Percentiles rank a stretch among this genome's conserved stretches.
Evolutionary conservation across 2,113 vertebrate genomes (phyloP).

Genomic region (Zosterops borbonicus): DNA sequence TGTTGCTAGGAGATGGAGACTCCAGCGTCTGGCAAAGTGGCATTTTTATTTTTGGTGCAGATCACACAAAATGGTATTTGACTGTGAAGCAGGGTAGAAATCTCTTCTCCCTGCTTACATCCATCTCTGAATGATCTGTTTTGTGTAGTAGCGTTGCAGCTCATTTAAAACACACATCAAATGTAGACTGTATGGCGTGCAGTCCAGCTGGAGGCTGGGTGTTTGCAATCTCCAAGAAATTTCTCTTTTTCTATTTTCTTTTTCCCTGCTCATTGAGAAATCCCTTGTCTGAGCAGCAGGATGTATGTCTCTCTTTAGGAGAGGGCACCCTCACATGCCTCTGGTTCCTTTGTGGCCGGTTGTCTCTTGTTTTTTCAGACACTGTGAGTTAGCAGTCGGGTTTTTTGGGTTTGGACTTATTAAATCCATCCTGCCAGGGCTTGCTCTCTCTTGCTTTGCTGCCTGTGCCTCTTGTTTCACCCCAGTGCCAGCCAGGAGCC

Average conservation of each 20-base stretch:
- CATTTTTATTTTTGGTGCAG: slow-evolving; percentile 12
- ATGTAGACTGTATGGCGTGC: neutral
- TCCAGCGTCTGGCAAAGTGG: slow-evolving; percentile 14
- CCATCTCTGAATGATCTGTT: neutral
- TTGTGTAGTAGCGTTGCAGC: neutral
- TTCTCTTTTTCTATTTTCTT: neutral
- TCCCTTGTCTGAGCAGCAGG: neutral
- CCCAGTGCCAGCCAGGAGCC: neutral
- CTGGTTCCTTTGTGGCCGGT: neutral
- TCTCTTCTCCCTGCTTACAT: neutral
- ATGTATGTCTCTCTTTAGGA: neutral
- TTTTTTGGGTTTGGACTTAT: neutral
- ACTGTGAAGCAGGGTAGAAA: neutral
- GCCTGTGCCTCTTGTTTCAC: neutral
- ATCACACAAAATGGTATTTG: slow-evolving; percentile 3
- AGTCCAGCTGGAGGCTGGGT: neutral
- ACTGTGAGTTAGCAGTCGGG: rapidly evolving
- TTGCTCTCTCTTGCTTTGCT: neutral
- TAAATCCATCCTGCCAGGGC: neutral
- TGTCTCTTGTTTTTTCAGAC: neutral
- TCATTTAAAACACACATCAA: neutral
- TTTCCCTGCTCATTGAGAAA: neutral
- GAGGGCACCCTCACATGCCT: neutral
- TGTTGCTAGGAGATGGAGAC: slow-evolving; percentile 61
- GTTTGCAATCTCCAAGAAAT: neutral